Evolutionary conservation across 2,888 invertebrate genomes (phyloP), one percentile per base, ranked within the genome.

Genomic region (Pristionchus mayeri): DNA sequence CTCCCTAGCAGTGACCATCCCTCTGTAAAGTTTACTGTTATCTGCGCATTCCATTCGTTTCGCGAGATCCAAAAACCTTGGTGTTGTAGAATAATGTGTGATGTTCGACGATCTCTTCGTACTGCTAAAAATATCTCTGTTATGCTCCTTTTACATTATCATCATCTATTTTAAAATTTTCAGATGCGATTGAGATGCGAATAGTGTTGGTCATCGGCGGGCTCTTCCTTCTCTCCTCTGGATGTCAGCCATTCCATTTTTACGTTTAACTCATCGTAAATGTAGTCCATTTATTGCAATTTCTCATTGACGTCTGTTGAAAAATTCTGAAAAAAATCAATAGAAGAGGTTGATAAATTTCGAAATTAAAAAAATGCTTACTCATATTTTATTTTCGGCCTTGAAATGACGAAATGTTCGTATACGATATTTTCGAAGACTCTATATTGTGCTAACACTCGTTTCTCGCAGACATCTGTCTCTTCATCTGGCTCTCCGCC

Each of bases 401-500:
- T n/a, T n/a, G n/a, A n/a, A n/a, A n/a, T n/a, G n/a, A n/a, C n/a
- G n/a, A n/a, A n/a, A n/a, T n/a, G n/a, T n/a, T n/a, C n/a, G n/a
- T n/a, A n/a, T n/a, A n/a, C n/a, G n/a, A n/a, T n/a, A n/a, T n/a
- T n/a, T n/a, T n/a, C n/a, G n/a, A n/a, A n/a, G n/a, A n/a, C n/a
- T n/a, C n/a, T n/a, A n/a, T n/a, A n/a, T n/a, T n/a, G n/a, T n/a
- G n/a, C n/a, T n/a, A n/a, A n/a, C n/a, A n/a, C n/a, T n/a, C n/a
- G n/a, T n/a, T n/a, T n/a, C n/a, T 50, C 18, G 30, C 21, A 79
- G 80, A 80, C 44, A 54, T 80, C 18, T 54, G 27, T 16, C 57
- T 80, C 1, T 57, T 80, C 80, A n/a, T 80, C 24, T 80, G 80
- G 80, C 37, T 80, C 40, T 80, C 57, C 24, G 57, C 44, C 40